Percentiles rank a stretch among this genome's conserved stretches.
These are phyloP conservation scores for Nannospalax galili DNA, from an alignment of 2,113 vertebrate genomes.

Conservation along the genomic window DNA sequence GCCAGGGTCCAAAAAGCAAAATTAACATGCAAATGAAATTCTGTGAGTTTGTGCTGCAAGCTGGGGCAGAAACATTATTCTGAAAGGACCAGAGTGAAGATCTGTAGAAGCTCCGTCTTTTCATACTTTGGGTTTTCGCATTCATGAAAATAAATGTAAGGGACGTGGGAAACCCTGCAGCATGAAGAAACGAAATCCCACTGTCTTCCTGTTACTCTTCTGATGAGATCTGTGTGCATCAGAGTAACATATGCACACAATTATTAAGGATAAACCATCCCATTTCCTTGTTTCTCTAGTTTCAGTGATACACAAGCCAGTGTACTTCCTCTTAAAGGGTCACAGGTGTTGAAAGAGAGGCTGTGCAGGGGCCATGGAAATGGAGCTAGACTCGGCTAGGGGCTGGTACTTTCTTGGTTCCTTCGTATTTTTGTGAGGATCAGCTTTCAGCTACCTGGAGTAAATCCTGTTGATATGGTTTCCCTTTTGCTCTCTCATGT, in stretches of 20 bases:
- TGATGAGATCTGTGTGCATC: background rate
- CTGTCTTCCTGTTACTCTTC: background rate
- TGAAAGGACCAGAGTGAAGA: background rate
- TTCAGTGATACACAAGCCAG: background rate
- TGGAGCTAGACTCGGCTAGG: background rate
- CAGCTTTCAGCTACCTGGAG: background rate
- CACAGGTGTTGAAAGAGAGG: background rate
- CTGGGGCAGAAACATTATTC: constrained; percentile 61
- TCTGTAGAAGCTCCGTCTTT: background rate
- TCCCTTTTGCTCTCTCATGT: background rate
- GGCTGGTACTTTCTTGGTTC: background rate
- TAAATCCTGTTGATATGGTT: background rate
- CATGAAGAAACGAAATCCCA: background rate
- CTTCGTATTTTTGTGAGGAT: background rate
- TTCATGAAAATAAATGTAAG: background rate
- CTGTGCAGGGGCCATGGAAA: no score
- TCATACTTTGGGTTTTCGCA: background rate
- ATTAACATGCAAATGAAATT: constrained; percentile 64
- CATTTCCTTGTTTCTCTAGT: constrained; percentile 40
- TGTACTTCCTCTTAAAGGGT: background rate
- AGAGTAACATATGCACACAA: background rate
- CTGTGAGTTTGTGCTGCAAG: constrained; percentile 55
- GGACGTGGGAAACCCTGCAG: background rate
- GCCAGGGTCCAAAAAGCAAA: constrained; percentile 71
- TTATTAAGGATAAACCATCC: constrained; percentile 30